phyloP scores from a whole-genome alignment of 2,797 vertebrate genomes.

The Eutrigla gurnardus region DNA sequence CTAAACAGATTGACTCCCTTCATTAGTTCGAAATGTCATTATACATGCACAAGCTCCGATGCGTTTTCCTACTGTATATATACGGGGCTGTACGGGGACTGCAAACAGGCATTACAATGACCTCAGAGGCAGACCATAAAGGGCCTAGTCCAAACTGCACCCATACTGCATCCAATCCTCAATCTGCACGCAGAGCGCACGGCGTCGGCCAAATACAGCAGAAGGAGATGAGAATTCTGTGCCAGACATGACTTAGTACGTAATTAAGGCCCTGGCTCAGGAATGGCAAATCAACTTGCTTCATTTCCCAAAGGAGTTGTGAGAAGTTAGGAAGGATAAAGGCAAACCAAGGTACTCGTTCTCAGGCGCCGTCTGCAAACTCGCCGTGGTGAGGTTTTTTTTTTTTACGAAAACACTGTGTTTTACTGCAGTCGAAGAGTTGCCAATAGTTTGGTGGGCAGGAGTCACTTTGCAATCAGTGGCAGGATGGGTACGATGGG shows the following conservation, averaged over 20 bases:
- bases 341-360: slow-evolving; percentile 68
- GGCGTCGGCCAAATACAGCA: slow-evolving; percentile 81
- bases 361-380: slow-evolving; percentile 38
- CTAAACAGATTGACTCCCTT: slow-evolving; percentile 79
- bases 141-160: slow-evolving; percentile 70
- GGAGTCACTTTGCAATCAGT: slow-evolving; percentile 56
- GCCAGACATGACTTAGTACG: slow-evolving; percentile 85
- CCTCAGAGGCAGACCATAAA: slow-evolving; percentile 66
- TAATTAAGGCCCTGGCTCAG: slow-evolving; percentile 84
- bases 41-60: slow-evolving; percentile 75
- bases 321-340: slow-evolving; percentile 79
- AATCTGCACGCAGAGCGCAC: slow-evolving; percentile 74
- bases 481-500: slow-evolving; percentile 41
- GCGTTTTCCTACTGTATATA: slow-evolving; percentile 61
- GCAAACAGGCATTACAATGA: slow-evolving; percentile 68
- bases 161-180: slow-evolving; percentile 73
- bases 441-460: slow-evolving; percentile 45
- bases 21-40: slow-evolving; percentile 80
- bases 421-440: slow-evolving; percentile 14
- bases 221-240: slow-evolving; percentile 83
- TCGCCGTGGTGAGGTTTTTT: slow-evolving; percentile 31
- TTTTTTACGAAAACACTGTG: slow-evolving; percentile 11
- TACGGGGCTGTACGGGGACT: slow-evolving; percentile 16
- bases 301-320: slow-evolving; percentile 79
- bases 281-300: slow-evolving; percentile 82